Evolutionary conservation across 2,888 invertebrate species (phyloP), one percentile per base, ranked within the genome.

Genomic region (Rhamnusium bicolor): DNA sequence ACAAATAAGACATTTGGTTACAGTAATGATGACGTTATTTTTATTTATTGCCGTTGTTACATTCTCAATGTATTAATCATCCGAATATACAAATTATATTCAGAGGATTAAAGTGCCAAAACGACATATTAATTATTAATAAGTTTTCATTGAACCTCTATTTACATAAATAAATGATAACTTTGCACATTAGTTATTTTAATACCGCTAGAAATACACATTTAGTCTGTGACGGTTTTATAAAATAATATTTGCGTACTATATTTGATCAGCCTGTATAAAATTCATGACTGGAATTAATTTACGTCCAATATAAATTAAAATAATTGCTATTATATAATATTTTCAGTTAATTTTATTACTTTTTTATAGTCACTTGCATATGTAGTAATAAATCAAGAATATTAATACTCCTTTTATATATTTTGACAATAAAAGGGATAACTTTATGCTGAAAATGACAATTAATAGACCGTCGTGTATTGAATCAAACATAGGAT

Each of bases 121-220:
- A 47, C 27, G n/a, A 5, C n/a, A 18, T 14, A 65, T 65, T 14
- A 65, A 65, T 65, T 32, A 65, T 65, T 65, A 27, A 63, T 63
- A 63, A 47, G 24, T 18, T 18, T n/a, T 18, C 10, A 46, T n/a
- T 32, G 16, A 24, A 18, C 21, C 51, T 21, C 10, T 53, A 65
- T 65, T 65, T 51, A 27, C 6, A 49, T 47, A 51, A 27, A 51
- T 49, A 51, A 65, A 27, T 51, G 19, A 16, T 53, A 53, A 65
- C 40, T 53, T 21, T 16, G 16, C 19, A n/a, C 63, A 18, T 49
- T 29, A 24, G 54, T 21, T 14, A 27, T 24, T 14, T 54, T 54
- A 54, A 54, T 21, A 24, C 54, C 16, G 24, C 54, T 54, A 63
- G 47, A 63, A 49, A 63, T 63, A 49, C 53, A 18, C 51, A 53